These are phyloP conservation scores for Gymnocephalus cernua DNA, from an alignment of 2,113 vertebrate genomes.

Conservation along the genomic window DNA sequence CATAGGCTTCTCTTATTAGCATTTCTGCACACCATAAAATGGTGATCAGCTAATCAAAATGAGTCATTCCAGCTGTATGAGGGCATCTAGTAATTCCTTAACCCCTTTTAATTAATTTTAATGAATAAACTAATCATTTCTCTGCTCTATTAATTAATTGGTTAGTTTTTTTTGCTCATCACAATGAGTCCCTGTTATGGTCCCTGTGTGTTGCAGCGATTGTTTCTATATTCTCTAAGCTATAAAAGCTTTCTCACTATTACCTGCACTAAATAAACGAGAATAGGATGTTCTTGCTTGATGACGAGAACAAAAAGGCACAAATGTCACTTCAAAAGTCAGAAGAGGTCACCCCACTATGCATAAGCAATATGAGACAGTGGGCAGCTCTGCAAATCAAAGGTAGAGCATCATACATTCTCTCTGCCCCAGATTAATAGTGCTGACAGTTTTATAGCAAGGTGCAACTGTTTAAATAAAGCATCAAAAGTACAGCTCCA, in stretches of 20 bases:
- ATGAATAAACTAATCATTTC: too few relatives aligned
- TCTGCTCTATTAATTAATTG: background rate
- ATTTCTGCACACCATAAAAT: background rate
- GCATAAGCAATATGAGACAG: slow-evolving; percentile 44
- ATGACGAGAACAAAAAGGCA: slow-evolving; percentile 19
- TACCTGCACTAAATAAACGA: background rate
- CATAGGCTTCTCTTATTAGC: background rate
- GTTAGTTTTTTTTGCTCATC: background rate
- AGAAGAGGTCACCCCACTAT: slow-evolving; percentile 28
- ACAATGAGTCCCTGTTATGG: background rate
- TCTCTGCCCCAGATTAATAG: slow-evolving; percentile 72
- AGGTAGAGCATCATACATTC: slow-evolving; percentile 60
- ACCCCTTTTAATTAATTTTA: background rate
- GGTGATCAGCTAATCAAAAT: background rate
- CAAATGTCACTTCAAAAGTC: slow-evolving; percentile 19
- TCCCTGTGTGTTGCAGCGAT: background rate
- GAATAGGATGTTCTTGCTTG: background rate
- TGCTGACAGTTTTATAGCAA: slow-evolving; percentile 79
- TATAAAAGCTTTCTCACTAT: background rate
- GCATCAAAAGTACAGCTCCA: slow-evolving; percentile 47
- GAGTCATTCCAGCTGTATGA: background rate
- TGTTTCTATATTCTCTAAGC: background rate
- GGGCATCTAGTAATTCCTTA: background rate
- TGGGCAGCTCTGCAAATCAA: slow-evolving; percentile 55
- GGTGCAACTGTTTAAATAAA: slow-evolving; percentile 75